Percentiles rank a stretch among this genome's conserved stretches.
phyloP scores from a whole-genome alignment of 2,888 invertebrate species.

The Xestia rhomboidea region DNA sequence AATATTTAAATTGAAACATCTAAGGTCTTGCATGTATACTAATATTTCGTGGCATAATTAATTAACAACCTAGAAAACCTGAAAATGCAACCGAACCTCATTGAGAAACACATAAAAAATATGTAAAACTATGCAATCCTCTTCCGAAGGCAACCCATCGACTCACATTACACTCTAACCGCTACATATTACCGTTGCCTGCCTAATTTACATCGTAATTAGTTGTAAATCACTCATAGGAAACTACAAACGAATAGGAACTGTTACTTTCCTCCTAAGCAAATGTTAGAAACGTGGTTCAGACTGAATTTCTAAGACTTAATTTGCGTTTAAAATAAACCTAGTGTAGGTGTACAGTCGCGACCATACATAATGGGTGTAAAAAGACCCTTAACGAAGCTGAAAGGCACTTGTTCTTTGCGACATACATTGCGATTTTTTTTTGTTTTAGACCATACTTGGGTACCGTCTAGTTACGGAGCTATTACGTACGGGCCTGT shows the following conservation, averaged over 20 bases:
- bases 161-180: slow-evolving; percentile 47
- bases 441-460: too few relatives aligned
- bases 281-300: slow-evolving; percentile 73
- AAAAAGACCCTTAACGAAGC: too few relatives aligned
- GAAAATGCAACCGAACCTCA: slow-evolving; percentile 34
- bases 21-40: too few relatives aligned
- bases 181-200: slow-evolving; percentile 52
- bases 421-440: too few relatives aligned
- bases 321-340: slow-evolving; percentile 62
- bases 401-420: too few relatives aligned
- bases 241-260: slow-evolving; percentile 69
- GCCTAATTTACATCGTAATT: slow-evolving; percentile 63
- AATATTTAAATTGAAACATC: too few relatives aligned
- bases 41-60: too few relatives aligned
- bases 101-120: slow-evolving; percentile 35
- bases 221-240: slow-evolving; percentile 67
- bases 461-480: too few relatives aligned
- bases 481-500: too few relatives aligned
- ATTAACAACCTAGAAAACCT: too few relatives aligned
- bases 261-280: slow-evolving; percentile 68
- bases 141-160: slow-evolving; percentile 9
- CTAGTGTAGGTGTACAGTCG: slow-evolving; percentile 21
- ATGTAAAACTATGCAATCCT: slow-evolving; percentile 41
- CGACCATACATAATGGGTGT: neutral
- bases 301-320: slow-evolving; percentile 59